Percentiles rank a stretch among this genome's conserved stretches.
These are phyloP conservation scores for Silurus meridionalis DNA, from an alignment of 2,113 vertebrate genomes.

Conservation along the genomic window DNA sequence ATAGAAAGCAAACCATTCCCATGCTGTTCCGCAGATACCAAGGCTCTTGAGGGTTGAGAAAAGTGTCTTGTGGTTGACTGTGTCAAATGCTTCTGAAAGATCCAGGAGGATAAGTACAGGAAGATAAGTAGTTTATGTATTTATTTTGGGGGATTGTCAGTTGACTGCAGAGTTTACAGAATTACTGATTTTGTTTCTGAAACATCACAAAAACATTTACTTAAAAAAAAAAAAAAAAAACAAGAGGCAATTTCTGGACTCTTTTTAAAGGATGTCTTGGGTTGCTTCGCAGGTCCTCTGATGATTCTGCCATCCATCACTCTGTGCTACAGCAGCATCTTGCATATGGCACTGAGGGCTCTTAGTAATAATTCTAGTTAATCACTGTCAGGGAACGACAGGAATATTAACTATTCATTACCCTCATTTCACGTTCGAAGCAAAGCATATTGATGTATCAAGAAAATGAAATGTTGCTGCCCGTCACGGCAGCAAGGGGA, in stretches of 20 bases:
- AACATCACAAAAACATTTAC: conserved; percentile 44
- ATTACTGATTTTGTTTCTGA: conserved; percentile 16
- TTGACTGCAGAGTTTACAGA: conserved; percentile 50
- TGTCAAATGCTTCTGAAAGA: no score
- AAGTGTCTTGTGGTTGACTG: no score
- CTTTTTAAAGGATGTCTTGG: conserved; percentile 42
- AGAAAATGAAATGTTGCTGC: conserved; percentile 38
- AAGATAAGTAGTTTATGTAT: no score
- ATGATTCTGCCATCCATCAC: conserved; percentile 51
- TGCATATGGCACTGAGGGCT: conserved; percentile 42
- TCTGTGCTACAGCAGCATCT: conserved; percentile 9
- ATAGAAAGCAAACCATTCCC: no score
- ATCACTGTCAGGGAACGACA: conserved; percentile 53
- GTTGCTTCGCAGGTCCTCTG: conserved; percentile 39
- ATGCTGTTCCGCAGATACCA: no score
- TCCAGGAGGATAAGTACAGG: no score
- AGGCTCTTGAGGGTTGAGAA: no score
- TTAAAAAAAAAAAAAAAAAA: conserved; percentile 35
- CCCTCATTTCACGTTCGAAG: conserved; percentile 38
- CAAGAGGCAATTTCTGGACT: conserved; percentile 33
- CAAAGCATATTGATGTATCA: conserved; percentile 47
- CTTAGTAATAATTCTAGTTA: conserved; percentile 57
- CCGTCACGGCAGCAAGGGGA: not conserved
- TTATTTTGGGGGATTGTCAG: conserved; percentile 22
- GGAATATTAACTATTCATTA: conserved; percentile 55